Evolutionary conservation across 2,113 vertebrate species (phyloP).

Genomic region (Piprites chloris): DNA sequence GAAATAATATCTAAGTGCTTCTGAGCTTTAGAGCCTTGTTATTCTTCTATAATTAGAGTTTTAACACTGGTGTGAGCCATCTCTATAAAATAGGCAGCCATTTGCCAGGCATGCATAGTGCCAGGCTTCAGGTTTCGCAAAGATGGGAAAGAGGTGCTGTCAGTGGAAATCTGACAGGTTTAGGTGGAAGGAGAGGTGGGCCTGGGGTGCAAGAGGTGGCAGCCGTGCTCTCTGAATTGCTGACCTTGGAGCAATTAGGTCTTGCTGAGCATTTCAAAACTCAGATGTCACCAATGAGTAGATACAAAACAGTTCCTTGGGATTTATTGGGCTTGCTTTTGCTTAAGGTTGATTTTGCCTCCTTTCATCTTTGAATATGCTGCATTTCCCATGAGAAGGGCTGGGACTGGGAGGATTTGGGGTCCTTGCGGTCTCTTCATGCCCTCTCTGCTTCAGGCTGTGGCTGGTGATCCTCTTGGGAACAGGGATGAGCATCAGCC

Average conservation of each 20-base stretch:
- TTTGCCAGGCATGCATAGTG: background rate
- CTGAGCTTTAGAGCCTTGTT: constrained; percentile 61
- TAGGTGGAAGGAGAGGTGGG: background rate
- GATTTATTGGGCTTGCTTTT: background rate
- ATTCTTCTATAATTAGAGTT: constrained; percentile 60
- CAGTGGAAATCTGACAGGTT: background rate
- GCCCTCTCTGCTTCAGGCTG: background rate
- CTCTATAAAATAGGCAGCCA: background rate
- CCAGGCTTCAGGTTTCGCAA: background rate
- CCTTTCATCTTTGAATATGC: background rate
- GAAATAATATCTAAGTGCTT: constrained; percentile 64
- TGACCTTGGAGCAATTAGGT: background rate
- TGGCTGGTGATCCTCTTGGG: background rate
- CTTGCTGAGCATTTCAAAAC: background rate
- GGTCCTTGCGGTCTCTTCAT: rapidly evolving
- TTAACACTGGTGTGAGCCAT: constrained; percentile 40
- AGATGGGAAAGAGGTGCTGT: background rate
- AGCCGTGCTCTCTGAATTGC: background rate
- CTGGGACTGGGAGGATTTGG: background rate
- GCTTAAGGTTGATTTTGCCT: background rate
- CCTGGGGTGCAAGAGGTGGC: background rate
- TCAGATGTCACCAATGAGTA: background rate
- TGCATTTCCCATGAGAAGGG: background rate
- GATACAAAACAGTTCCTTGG: background rate
- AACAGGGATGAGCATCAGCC: background rate